A percentile compares a stretch with the other conserved stretches of the same genome.
Conservation (phyloP, 2,888 invertebrate genomes). For the Ariolimax columbianus region DNA sequence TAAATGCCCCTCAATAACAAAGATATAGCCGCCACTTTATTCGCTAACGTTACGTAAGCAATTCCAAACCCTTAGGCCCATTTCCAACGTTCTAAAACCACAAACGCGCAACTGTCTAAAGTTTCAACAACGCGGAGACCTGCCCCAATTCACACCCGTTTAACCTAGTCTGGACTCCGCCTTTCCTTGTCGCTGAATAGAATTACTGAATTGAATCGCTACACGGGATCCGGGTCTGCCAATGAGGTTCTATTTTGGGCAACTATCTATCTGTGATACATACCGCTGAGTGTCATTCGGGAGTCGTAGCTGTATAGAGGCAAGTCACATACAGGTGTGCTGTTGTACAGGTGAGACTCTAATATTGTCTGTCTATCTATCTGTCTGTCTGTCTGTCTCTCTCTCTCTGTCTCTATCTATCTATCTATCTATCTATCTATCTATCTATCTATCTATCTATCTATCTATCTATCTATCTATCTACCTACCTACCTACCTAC, state of each 20-base stretch:
- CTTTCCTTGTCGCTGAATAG: neutral
- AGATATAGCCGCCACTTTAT: too few relatives aligned
- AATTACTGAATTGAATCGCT: neutral
- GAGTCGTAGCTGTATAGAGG: neutral
- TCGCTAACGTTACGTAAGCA: too few relatives aligned
- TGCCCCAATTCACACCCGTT: neutral
- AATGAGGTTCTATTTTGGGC: neutral
- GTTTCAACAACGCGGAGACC: too few relatives aligned
- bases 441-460: slow-evolving; percentile 30
- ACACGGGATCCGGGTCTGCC: neutral
- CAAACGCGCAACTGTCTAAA: too few relatives aligned
- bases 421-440: slow-evolving; percentile 33
- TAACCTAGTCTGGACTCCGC: neutral
- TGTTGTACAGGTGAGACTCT: neutral
- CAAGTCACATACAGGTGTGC: neutral
- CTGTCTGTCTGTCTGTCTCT: slow-evolving; percentile 24
- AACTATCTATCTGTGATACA: neutral
- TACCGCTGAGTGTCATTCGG: slow-evolving; percentile 14
- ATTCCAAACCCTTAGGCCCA: too few relatives aligned
- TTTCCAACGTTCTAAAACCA: too few relatives aligned
- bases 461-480: slow-evolving; percentile 33
- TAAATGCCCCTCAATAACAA: too few relatives aligned
- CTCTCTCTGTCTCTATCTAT: slow-evolving; percentile 26
- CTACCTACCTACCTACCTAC: slow-evolving; percentile 24
- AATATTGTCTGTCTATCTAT: slow-evolving; percentile 17